Evolutionary conservation across 2,113 vertebrate genomes (phyloP), one percentile per base, ranked within the genome.

Genomic region (Amblyopsis rosae): DNA sequence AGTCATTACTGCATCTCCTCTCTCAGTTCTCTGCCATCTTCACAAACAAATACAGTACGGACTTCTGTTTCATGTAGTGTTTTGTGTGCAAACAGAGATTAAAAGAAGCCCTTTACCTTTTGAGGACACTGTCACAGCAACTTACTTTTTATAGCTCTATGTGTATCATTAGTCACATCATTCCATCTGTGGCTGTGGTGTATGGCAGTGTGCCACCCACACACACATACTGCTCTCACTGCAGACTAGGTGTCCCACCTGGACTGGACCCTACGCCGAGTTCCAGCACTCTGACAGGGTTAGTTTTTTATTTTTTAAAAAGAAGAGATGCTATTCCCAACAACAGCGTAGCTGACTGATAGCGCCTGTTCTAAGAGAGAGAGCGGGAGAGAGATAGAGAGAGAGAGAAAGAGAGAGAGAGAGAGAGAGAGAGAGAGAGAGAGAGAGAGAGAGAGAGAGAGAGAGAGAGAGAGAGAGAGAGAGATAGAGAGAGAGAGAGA

Each of bases 81-180:
- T 58, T 55, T 16, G 8, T 55, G 59, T 53, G 65, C 58, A 75
- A 48, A 82, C 67, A 59, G 58, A 67, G 68, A 55, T 67, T 66
- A 63, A 69, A 59, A 77, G 70, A 67, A 69, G 73, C 70, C 79
- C 69, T 60, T 86, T 80, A 87, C 84, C 88, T 87, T 86, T 86
- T 62, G 33, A 68, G 76, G 55, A 72, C 65, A 67, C 79, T 84
- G 73, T 69, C 85, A 59, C 32, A 61, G 72, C 64, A 67, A 17
- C 67, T 16, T 54, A 54, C 51, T 26, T 83, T 79, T 87, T 75
- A 77, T 76, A 69, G 72, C 68, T 58, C 69, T n/a, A 10, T 71
- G 72, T 67, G 70, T 70, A 73, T 81, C 59, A 81, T 85, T 81
- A 84, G 64, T 12, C 76, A 6, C 57, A 59, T 19, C 33, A 12